Percentiles rank a stretch among this genome's conserved stretches.
These are phyloP conservation scores for Sycobia sp. DNA, from an alignment of 1,140 invertebrate species.

Conservation along the genomic window DNA sequence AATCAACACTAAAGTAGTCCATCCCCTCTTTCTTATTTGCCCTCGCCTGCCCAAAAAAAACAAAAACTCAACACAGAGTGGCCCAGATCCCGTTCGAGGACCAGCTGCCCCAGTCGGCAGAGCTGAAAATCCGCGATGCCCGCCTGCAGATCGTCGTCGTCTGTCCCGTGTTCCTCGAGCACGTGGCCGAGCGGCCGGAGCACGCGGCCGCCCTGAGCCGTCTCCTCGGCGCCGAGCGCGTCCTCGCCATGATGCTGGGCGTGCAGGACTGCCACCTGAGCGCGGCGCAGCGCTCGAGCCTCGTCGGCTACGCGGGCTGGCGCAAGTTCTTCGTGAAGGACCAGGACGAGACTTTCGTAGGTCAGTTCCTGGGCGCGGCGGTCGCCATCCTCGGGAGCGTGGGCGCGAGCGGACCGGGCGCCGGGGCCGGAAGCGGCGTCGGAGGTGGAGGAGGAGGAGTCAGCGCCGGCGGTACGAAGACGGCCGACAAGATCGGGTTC, in stretches of 20 bases:
- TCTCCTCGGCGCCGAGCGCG: constrained; percentile 71
- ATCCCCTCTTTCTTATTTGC: too few species aligned
- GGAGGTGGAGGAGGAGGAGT: too few species aligned
- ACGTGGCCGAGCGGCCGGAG: constrained; percentile 63
- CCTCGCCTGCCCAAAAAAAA: too few species aligned
- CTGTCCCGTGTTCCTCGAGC: constrained; percentile 74
- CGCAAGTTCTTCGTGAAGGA: constrained; percentile 75
- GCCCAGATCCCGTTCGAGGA: constrained; percentile 76
- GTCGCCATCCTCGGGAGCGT: constrained; percentile 70
- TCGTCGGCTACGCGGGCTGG: constrained; percentile 77
- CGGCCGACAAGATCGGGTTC: constrained; percentile 71
- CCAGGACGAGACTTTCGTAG: constrained; percentile 80
- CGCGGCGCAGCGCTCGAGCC: constrained; percentile 67
- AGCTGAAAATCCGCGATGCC: constrained; percentile 68
- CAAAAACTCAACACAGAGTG: constrained; percentile 69
- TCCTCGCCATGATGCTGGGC: constrained; percentile 79
- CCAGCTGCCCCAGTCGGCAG: constrained; percentile 62
- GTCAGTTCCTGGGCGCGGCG: constrained; percentile 77
- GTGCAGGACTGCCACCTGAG: constrained; percentile 70
- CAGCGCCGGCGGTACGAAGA: constrained; percentile 52
- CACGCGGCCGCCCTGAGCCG: constrained; percentile 65
- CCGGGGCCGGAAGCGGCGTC: too few species aligned
- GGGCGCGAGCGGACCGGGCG: constrained; percentile 54
- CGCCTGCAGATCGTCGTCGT: constrained; percentile 79
- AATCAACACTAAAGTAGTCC: too few species aligned